Evolutionary conservation across 1,140 invertebrate species (phyloP), one percentile per base, ranked within the genome.

Genomic region (Pectinophora gossypiella): DNA sequence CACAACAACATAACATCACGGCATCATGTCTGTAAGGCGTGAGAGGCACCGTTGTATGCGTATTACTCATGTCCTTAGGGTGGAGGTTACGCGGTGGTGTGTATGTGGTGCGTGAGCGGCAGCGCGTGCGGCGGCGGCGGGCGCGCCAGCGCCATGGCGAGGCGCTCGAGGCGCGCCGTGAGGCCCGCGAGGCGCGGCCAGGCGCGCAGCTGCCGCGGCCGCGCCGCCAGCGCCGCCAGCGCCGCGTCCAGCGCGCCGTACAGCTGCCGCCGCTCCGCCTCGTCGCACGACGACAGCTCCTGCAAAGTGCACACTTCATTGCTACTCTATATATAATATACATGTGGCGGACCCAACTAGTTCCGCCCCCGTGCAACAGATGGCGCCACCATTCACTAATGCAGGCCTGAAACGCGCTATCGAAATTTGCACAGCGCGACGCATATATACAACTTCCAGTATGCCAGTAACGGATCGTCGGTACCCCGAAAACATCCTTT

Each of bases 211-310:
- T 21, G 13, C n/a, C 10, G 16, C 48, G 32, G 46, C 20, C 22
- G 50, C 54, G 12, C 38, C 32, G 23, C 21, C 19, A 75, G 54
- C n/a, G 72, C 66, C 0, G 42, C 6, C 19, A 70, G 48, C 36
- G 67, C 68, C 21, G 48, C 68, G 47, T 76, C 74, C 40, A 80
- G 56, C 21, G 76, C 69, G 42, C 63, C 65, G 61, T 75, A 79
- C 21, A 68, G 68, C 40, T 51, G 58, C 3, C 72, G 68, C 0
- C 76, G 76, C 60, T 73, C 75, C 21, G 19, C 47, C 43, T 79
- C 76, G 18, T 59, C 56, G 53, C 78, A 82, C 1, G 27, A 50
- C 5, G 56, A 48, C 35, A 80, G 27, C 61, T 85, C 81, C 81
- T 85, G 60, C 1, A 6, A 48, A 36, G 27, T 3, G 27, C 9